phyloP scores from a whole-genome alignment of 2,113 vertebrate genomes.

The Sciurus niger region DNA sequence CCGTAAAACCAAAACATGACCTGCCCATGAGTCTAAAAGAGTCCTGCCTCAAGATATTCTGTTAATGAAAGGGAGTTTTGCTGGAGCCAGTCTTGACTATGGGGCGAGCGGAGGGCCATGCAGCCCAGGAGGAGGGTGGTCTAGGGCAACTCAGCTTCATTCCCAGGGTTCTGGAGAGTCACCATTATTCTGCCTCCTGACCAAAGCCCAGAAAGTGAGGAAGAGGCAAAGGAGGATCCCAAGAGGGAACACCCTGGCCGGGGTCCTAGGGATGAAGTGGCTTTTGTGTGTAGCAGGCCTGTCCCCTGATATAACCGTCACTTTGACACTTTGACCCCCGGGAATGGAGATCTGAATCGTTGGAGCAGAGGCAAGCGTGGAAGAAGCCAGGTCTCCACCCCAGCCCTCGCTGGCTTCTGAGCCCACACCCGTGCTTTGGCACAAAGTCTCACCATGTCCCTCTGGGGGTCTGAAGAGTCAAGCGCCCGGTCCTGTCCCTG shows the following conservation, averaged over 20 bases:
- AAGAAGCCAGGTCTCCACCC: not conserved
- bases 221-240: not conserved
- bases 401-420: constrained; percentile 26
- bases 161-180: not conserved
- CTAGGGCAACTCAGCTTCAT: not conserved
- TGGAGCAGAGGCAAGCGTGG: not conserved
- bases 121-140: not conserved
- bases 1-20: not conserved
- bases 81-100: not conserved
- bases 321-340: not conserved
- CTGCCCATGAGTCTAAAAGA: not conserved
- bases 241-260: fast-evolving
- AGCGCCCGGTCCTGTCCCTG: not conserved
- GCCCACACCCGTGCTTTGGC: not conserved
- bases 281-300: not conserved
- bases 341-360: not conserved
- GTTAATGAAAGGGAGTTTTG: not conserved
- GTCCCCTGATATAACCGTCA: not conserved
- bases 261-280: not conserved
- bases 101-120: not conserved
- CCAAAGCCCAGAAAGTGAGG: not conserved
- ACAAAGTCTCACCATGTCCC: not conserved
- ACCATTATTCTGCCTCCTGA: not conserved
- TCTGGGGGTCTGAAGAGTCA: not conserved
- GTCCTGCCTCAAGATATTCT: not conserved